Percentiles rank a stretch among this genome's conserved stretches.
These are phyloP conservation scores for Acanthiza pusilla DNA, from an alignment of 2,797 vertebrate species.

Conservation along the genomic window DNA sequence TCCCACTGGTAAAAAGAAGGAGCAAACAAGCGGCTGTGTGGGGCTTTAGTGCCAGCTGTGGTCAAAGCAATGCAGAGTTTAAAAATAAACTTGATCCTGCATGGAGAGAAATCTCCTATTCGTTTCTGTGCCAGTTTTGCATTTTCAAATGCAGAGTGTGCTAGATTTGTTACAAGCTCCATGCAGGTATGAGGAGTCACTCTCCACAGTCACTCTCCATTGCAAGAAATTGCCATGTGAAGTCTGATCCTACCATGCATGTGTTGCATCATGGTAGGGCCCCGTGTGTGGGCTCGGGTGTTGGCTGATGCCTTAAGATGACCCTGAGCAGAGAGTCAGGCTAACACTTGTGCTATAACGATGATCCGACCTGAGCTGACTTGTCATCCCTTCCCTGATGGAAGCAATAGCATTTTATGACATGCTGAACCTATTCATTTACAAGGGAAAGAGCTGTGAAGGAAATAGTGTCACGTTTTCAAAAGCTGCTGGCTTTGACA, in stretches of 20 bases:
- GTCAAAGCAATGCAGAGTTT: neutral
- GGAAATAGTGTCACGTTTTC: neutral
- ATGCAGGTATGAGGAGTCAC: neutral
- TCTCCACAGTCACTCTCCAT: neutral
- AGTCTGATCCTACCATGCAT: neutral
- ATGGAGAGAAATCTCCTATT: neutral
- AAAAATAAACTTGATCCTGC: neutral
- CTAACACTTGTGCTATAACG: neutral
- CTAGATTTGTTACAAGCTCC: neutral
- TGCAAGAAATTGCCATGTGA: fast-evolving
- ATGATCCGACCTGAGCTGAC: neutral
- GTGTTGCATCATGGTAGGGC: neutral
- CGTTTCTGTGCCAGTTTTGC: neutral
- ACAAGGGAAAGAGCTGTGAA: neutral
- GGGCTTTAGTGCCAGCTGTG: neutral
- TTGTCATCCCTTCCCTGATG: neutral
- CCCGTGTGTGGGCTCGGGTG: neutral
- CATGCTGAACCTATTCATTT: neutral
- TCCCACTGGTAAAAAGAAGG: neutral
- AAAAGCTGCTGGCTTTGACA: neutral
- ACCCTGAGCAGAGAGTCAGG: neutral
- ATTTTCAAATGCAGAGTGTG: neutral
- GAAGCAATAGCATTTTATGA: neutral
- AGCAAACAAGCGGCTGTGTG: neutral
- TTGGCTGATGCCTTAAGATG: neutral